Base-by-base conservation (phyloP, 2,113 vertebrate species). In the Stictonetta naevosa region DNA sequence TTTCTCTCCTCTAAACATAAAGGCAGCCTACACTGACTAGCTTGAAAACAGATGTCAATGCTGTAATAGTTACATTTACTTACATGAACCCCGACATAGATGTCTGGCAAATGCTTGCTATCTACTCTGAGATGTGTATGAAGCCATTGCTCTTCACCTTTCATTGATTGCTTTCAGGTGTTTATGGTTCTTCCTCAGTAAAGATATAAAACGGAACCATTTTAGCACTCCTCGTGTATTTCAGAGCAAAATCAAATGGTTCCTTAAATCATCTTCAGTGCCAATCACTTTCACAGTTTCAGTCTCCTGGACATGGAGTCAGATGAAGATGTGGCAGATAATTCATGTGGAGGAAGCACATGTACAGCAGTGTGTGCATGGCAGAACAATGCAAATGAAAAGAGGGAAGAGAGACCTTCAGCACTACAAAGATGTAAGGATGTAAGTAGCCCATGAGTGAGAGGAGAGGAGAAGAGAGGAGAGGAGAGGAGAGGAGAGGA, bases 51-150 rank as follows among this genome's bases (percentile, higher is more conserved):
- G 18, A 31, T 17, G 4, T 28, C 31, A 71, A 8, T 22, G 46
- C 7, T 85, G 21, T 50, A 71, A 63, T 31, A 34, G 8, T 26
- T 66, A 34, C 11, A n/a, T 50, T 89, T 87, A 50, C 5, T 77
- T 69, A 38, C 9, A 21, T 4, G 11, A 68, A 18, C 5, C 10
- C 6, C 4, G 3, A 3, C 1, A 0, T 4, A 80, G 48, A 21
- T 28, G 4, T 55, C 56, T 80, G 25, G 34, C 5, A 68, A 83
- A 21, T n/a, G 29, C 15, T 63, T 74, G 11, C 13, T 48, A 3
- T 55, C 33, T 40, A 11, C 3, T 86, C 13, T 19, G 62, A 82
- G 7, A 3, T 10, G 16, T 4, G 0, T 25, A 42, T 34, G 31
- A 67, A 34, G 3, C 20, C 11, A n/a, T 7, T 59, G 31, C 5